Conservation (phyloP, 2,113 vertebrate species). For the Paraplagusia blochii region DNA sequence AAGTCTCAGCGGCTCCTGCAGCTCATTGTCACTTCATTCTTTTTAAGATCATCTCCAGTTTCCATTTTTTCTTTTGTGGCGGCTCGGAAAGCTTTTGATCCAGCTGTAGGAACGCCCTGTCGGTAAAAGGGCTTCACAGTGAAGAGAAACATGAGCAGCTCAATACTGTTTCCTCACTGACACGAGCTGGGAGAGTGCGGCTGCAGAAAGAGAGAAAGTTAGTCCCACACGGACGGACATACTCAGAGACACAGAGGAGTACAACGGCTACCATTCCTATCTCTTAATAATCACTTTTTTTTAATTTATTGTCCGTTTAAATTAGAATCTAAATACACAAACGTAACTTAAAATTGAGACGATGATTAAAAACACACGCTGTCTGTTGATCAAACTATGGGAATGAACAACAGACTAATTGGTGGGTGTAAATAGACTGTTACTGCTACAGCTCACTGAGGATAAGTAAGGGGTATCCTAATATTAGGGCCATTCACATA, state of each 20-base stretch:
- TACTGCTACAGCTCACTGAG: constrained; percentile 21
- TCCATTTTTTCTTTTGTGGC: constrained; percentile 87
- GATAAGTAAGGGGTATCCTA: constrained; percentile 1
- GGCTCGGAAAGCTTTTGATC: constrained; percentile 88
- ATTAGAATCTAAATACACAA: too few relatives aligned
- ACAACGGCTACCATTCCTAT: too few relatives aligned
- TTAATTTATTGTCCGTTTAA: too few relatives aligned
- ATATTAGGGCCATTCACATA: not conserved
- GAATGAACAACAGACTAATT: constrained; percentile 47
- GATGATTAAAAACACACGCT: constrained; percentile 13
- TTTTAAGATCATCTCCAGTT: constrained; percentile 86
- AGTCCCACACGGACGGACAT: not conserved
- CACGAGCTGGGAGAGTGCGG: constrained; percentile 24
- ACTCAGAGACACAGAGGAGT: not conserved
- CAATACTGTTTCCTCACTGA: constrained; percentile 44
- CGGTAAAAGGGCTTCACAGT: constrained; percentile 83
- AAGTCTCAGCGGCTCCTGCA: constrained; percentile 73
- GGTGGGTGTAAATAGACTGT: constrained; percentile 31
- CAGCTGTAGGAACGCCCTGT: constrained; percentile 87
- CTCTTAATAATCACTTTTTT: too few relatives aligned
- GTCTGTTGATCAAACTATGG: constrained; percentile 36
- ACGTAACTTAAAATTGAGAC: too few relatives aligned
- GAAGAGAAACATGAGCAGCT: constrained; percentile 84
- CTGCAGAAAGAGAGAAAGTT: not conserved
- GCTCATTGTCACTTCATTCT: constrained; percentile 82